These are phyloP conservation scores for Teleiodes luculella DNA, from an alignment of 2,888 invertebrate genomes.

Conservation along the genomic window DNA sequence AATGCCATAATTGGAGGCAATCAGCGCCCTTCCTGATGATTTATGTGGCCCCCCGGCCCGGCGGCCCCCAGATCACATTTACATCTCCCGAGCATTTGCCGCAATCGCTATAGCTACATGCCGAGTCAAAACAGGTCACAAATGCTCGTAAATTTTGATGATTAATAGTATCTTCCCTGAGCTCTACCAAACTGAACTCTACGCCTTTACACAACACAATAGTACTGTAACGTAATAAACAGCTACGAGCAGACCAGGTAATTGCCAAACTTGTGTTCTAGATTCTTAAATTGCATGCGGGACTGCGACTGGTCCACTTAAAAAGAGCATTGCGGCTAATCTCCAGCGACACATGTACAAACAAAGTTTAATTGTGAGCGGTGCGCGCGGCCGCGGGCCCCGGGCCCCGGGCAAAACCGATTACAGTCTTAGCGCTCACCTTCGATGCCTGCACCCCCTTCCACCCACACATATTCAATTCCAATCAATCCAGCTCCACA, in stretches of 20 bases:
- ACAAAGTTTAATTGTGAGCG: constrained; percentile 78
- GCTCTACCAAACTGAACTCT: neutral
- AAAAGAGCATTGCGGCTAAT: constrained; percentile 77
- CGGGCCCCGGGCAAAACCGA: constrained; percentile 71
- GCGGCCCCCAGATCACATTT: constrained; percentile 39
- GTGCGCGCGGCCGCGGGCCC: constrained; percentile 29
- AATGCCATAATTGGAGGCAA: constrained; percentile 75
- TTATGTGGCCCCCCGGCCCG: constrained; percentile 42
- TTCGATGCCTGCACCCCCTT: constrained; percentile 61
- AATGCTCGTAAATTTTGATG: constrained; percentile 7
- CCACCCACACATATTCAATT: constrained; percentile 73
- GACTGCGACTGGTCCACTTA: constrained; percentile 69
- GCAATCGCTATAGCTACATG: constrained; percentile 25
- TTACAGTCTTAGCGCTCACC: constrained; percentile 78
- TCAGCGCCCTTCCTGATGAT: constrained; percentile 68
- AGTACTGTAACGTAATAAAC: constrained; percentile 2
- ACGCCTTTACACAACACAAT: neutral
- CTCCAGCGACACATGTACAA: constrained; percentile 77
- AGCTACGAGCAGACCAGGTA: constrained; percentile 25
- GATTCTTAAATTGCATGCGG: constrained; percentile 72
- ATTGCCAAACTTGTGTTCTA: constrained; percentile 58
- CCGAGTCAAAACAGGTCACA: constrained; percentile 6
- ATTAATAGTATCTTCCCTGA: neutral
- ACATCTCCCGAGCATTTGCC: constrained; percentile 59
- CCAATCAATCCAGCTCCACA: constrained; percentile 76